These are phyloP conservation scores for Boloria selene DNA, from an alignment of 2,888 invertebrate genomes.

Conservation along the genomic window DNA sequence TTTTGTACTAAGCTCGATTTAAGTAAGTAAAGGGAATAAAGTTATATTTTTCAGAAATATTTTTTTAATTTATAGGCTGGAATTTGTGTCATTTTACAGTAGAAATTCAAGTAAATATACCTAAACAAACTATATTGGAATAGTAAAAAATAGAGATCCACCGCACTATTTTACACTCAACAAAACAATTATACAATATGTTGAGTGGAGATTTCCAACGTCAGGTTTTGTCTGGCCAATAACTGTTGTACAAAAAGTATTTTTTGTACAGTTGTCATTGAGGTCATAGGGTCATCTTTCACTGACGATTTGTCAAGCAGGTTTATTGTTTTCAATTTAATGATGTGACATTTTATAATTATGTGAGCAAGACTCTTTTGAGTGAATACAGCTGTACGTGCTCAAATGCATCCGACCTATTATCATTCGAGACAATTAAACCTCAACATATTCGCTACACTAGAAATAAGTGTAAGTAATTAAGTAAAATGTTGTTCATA, in stretches of 20 bases:
- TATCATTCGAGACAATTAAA: too few species aligned
- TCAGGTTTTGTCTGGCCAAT: not conserved
- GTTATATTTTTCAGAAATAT: too few species aligned
- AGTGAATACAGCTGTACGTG: not conserved
- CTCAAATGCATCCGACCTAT: not conserved
- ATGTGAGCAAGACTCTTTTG: conserved; percentile 23
- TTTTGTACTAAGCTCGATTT: too few species aligned
- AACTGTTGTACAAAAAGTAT: conserved; percentile 20
- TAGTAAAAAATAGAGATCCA: not conserved
- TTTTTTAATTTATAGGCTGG: too few species aligned
- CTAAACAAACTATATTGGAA: too few species aligned
- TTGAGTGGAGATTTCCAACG: conserved; percentile 23
- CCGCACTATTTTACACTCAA: too few species aligned
- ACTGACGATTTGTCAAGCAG: conserved; percentile 35
- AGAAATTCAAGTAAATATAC: too few species aligned
- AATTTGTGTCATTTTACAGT: too few species aligned
- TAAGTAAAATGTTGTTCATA: too few species aligned
- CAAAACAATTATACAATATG: not conserved
- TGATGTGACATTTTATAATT: conserved; percentile 37
- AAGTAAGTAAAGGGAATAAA: too few species aligned
- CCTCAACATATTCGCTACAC: too few species aligned
- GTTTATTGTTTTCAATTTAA: conserved; percentile 40
- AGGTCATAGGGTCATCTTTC: conserved; percentile 40
- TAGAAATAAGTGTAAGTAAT: too few species aligned
- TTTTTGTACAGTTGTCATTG: conserved; percentile 32